These are phyloP conservation scores for Rhingia campestris DNA, from an alignment of 2,888 invertebrate species.

Conservation along the genomic window DNA sequence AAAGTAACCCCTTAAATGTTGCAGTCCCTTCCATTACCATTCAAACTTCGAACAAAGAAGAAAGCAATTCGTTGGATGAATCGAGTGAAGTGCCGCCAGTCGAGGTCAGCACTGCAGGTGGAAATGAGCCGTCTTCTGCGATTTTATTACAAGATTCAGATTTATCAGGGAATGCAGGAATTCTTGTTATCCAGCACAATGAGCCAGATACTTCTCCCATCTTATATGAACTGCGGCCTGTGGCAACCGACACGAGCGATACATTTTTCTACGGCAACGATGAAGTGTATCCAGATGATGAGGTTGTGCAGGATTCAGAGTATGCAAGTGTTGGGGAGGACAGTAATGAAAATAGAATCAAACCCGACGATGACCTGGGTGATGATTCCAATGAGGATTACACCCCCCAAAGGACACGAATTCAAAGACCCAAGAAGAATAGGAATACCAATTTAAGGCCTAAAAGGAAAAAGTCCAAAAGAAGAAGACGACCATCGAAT, in stretches of 20 bases:
- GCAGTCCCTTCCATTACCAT: constrained; percentile 6
- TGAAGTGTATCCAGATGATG: not conserved
- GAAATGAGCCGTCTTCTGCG: not conserved
- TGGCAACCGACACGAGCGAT: not conserved
- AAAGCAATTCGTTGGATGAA: not conserved
- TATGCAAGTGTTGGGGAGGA: not conserved
- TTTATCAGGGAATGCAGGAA: constrained; percentile 18
- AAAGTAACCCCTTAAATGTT: constrained; percentile 20
- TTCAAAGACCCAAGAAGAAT: too few relatives aligned
- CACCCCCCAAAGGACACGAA: too few relatives aligned
- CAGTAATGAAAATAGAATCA: constrained; percentile 2
- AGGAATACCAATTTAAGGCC: too few relatives aligned
- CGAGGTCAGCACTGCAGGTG: not conserved
- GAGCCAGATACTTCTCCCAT: not conserved
- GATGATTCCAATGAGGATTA: not conserved
- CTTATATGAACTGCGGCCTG: constrained; percentile 54
- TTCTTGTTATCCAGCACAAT: constrained; percentile 39
- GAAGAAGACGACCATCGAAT: constrained; percentile 15
- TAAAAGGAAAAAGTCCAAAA: constrained; percentile 8
- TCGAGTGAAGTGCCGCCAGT: not conserved
- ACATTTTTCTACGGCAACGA: constrained; percentile 4
- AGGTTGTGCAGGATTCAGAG: not conserved
- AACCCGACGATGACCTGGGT: not conserved
- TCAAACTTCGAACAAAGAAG: constrained; percentile 1
- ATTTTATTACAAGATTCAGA: constrained; percentile 37